phyloP scores from a whole-genome alignment of 2,797 vertebrate species.

The Sebastes vulpes region DNA sequence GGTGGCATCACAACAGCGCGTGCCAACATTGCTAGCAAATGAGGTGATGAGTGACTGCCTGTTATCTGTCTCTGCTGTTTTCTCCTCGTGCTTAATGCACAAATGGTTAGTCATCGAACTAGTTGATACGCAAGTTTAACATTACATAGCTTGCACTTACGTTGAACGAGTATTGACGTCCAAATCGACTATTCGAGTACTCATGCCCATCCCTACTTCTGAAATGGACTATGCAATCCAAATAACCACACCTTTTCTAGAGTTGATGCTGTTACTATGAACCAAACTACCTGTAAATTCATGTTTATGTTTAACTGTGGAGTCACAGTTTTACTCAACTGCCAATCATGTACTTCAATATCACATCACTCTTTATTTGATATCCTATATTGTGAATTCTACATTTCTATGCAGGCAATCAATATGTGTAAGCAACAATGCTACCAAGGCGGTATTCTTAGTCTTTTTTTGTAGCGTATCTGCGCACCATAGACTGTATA shows the following conservation, averaged over 20 bases:
- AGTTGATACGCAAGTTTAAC: not conserved
- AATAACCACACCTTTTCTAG: not conserved
- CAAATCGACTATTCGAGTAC: too few relatives aligned
- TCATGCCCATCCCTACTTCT: not conserved
- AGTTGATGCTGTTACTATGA: not conserved
- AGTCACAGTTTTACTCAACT: not conserved
- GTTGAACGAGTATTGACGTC: not conserved
- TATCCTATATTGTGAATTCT: not conserved
- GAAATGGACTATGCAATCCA: not conserved
- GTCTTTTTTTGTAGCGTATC: not conserved
- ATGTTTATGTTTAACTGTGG: not conserved
- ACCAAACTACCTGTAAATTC: not conserved
- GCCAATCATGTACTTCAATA: not conserved
- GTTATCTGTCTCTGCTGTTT: not conserved
- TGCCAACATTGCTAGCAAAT: not conserved
- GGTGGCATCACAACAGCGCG: not conserved
- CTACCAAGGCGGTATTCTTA: not conserved
- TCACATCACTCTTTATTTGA: not conserved
- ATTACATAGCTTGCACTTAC: not conserved
- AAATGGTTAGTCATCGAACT: not conserved
- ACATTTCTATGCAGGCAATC: not conserved
- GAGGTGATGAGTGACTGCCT: not conserved
- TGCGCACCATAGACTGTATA: too few relatives aligned
- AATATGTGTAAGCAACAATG: not conserved
- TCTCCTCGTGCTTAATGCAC: not conserved